Evolutionary conservation across 2,888 invertebrate species (phyloP).

Genomic region (Ophion obscuratus): DNA sequence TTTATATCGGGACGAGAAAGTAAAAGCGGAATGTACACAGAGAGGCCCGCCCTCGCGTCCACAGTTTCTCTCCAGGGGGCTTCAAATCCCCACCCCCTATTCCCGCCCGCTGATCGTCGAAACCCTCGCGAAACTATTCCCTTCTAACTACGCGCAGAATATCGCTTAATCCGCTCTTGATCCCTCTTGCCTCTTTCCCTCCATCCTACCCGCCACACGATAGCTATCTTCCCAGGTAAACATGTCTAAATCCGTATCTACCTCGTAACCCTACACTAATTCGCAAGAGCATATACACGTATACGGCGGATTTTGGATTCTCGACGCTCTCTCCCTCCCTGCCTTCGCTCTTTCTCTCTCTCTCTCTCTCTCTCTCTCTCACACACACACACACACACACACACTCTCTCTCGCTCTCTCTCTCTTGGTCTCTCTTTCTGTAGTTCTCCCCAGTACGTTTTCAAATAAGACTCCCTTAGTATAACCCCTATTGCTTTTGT

Average conservation of each 20-base stretch:
- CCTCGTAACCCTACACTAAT: slow-evolving; percentile 26
- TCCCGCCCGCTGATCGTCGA: slow-evolving; percentile 42
- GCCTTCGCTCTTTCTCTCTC: background rate
- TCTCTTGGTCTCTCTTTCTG: background rate
- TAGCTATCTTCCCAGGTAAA: slow-evolving; percentile 58
- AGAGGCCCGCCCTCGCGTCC: slow-evolving; percentile 4
- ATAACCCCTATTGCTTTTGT: background rate
- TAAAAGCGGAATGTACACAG: slow-evolving; percentile 46
- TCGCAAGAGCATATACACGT: background rate
- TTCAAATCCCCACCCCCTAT: background rate
- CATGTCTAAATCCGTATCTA: slow-evolving; percentile 60
- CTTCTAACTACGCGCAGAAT: slow-evolving; percentile 55
- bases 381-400: no score
- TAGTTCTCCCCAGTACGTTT: background rate
- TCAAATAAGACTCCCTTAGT: slow-evolving; percentile 24
- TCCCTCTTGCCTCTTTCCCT: slow-evolving; percentile 21
- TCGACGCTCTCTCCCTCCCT: background rate
- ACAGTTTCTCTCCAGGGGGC: slow-evolving; percentile 18
- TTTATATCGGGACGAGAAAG: slow-evolving; percentile 27
- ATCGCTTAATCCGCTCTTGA: slow-evolving; percentile 59
- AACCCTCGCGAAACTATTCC: slow-evolving; percentile 59
- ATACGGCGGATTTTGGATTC: background rate
- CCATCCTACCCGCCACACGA: slow-evolving; percentile 7
- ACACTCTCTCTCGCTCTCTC: background rate
- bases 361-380: background rate